A percentile compares a stretch with the other conserved stretches of the same genome.
Evolutionary conservation across 2,888 invertebrate species (phyloP).

Genomic region (Aphodius granarius): DNA sequence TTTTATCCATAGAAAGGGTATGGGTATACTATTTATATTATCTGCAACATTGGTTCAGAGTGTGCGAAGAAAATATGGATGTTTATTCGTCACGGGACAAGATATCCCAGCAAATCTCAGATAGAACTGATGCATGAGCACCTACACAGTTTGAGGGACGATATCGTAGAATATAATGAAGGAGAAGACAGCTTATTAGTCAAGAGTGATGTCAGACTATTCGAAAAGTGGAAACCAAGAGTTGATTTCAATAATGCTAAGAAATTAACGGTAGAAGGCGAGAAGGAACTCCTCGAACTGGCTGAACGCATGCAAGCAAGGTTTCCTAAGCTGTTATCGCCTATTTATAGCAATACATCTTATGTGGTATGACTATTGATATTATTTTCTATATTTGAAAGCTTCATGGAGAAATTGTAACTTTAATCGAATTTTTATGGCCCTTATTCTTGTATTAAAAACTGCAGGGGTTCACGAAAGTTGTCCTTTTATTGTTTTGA

Average conservation of each 20-base stretch:
- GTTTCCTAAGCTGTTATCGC: constrained; percentile 64
- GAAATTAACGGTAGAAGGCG: constrained; percentile 67
- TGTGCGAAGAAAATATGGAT: constrained; percentile 68
- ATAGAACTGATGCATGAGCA: constrained; percentile 53
- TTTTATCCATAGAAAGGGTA: background rate
- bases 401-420: too few relatives aligned
- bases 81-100: constrained; percentile 76
- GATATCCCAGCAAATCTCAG: constrained; percentile 62
- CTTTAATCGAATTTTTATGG: too few relatives aligned
- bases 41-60: constrained; percentile 25
- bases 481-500: too few relatives aligned
- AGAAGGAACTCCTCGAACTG: constrained; percentile 69
- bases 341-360: constrained; percentile 60
- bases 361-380: constrained; percentile 46
- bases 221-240: constrained; percentile 63
- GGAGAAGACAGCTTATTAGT: background rate
- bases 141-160: constrained; percentile 56
- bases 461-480: too few relatives aligned
- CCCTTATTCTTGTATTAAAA: too few relatives aligned
- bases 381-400: constrained; percentile 1
- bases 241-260: constrained; percentile 59
- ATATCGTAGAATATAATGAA: constrained; percentile 51
- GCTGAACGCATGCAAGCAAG: constrained; percentile 73
- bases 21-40: constrained; percentile 8
- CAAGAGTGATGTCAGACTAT: constrained; percentile 42